Conservation (phyloP, 1,140 invertebrate genomes). For the Caenorhabditis brenneri region DNA sequence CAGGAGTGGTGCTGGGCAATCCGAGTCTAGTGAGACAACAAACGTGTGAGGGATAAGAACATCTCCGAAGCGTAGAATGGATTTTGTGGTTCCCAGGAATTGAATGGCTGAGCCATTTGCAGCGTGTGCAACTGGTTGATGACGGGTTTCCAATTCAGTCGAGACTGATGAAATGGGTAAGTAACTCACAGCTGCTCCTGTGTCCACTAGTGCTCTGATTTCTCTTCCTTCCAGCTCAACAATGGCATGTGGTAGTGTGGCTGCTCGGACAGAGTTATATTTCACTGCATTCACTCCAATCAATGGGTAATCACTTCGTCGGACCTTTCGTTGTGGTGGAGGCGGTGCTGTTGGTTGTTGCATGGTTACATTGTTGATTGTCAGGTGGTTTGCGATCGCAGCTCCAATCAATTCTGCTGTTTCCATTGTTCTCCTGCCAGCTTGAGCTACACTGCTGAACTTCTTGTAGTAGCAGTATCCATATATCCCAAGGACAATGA, state of each 20-base stretch:
- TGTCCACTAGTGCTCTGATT: neutral
- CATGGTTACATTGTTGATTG: neutral
- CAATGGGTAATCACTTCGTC: neutral
- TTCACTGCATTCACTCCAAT: too few relatives aligned
- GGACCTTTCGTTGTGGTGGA: neutral
- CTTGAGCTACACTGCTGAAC: neutral
- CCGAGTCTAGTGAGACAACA: neutral
- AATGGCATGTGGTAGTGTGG: neutral
- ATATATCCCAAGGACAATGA: too few relatives aligned
- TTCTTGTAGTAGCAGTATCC: too few relatives aligned
- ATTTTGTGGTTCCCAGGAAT: neutral
- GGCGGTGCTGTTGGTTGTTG: neutral
- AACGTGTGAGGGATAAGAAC: neutral
- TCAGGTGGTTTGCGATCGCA: neutral
- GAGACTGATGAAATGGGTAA: neutral
- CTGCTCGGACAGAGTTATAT: neutral
- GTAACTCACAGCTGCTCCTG: neutral
- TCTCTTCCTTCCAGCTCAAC: neutral
- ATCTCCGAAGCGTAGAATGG: neutral
- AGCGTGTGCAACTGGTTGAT: neutral
- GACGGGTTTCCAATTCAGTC: neutral
- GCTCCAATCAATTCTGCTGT: too few relatives aligned
- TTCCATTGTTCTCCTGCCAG: neutral
- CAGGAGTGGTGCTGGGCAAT: neutral
- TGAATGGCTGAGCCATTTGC: neutral